These are phyloP conservation scores for Aradus depressus DNA, from an alignment of 2,888 invertebrate species.

Conservation along the genomic window DNA sequence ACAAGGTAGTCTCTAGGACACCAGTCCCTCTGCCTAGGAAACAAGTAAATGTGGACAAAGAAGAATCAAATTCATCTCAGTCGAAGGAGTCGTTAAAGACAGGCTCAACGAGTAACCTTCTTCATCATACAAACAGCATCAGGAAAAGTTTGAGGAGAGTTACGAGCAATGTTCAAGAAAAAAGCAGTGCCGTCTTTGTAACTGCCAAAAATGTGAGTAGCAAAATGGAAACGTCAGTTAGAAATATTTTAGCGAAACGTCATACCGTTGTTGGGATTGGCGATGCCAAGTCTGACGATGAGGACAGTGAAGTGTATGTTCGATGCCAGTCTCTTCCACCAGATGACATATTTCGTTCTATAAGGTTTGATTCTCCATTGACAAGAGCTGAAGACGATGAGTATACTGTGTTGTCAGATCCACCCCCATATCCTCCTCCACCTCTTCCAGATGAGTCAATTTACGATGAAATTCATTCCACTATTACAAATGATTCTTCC, in stretches of 20 bases:
- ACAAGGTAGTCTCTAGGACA: slow-evolving; percentile 1
- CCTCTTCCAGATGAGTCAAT: slow-evolving; percentile 45
- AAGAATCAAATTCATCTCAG: background rate
- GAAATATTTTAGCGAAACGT: slow-evolving; percentile 36
- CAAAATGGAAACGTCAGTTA: slow-evolving; percentile 37
- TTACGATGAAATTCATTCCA: slow-evolving; percentile 43
- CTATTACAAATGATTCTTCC: slow-evolving; percentile 31
- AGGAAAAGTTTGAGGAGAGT: slow-evolving; percentile 43
- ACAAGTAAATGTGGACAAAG: slow-evolving; percentile 3
- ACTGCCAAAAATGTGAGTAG: slow-evolving; percentile 49
- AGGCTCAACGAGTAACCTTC: background rate
- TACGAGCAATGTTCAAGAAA: slow-evolving; percentile 41
- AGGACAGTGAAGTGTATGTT: slow-evolving; percentile 33
- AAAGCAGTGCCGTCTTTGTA: slow-evolving; percentile 51
- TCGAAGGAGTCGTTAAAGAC: background rate
- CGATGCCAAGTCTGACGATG: slow-evolving; percentile 32
- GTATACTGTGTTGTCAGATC: slow-evolving; percentile 39
- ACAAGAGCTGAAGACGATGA: slow-evolving; percentile 36
- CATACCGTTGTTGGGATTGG: slow-evolving; percentile 29
- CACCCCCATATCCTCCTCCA: slow-evolving; percentile 51
- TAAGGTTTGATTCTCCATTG: slow-evolving; percentile 53
- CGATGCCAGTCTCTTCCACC: slow-evolving; percentile 47
- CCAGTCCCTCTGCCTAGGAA: slow-evolving; percentile 15
- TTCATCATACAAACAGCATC: slow-evolving; percentile 33
- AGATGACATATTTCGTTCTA: slow-evolving; percentile 50